Evolutionary conservation across 2,888 invertebrate genomes (phyloP).

Genomic region (Cyclophora albipunctata): DNA sequence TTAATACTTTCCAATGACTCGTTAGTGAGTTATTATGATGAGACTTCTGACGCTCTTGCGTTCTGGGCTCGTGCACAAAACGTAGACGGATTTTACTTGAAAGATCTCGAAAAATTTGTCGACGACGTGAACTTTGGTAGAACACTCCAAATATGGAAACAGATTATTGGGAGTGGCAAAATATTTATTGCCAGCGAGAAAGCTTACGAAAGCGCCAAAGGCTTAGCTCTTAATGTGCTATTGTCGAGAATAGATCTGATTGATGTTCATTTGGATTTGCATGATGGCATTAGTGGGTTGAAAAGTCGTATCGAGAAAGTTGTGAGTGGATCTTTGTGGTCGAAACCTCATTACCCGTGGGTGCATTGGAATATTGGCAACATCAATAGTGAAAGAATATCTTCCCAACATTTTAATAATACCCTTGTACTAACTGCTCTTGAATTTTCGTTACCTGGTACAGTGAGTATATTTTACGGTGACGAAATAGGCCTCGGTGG

Average conservation of each 20-base stretch:
- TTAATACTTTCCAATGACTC: slow-evolving; percentile 65
- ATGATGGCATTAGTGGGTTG: slow-evolving; percentile 73
- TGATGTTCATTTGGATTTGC: slow-evolving; percentile 79
- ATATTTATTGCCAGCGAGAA: slow-evolving; percentile 80
- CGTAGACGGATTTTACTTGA: slow-evolving; percentile 93
- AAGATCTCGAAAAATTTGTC: slow-evolving; percentile 81
- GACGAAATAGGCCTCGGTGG: slow-evolving; percentile 88
- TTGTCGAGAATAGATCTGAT: slow-evolving; percentile 81
- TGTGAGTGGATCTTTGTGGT: slow-evolving; percentile 75
- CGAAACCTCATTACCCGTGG: slow-evolving; percentile 81
- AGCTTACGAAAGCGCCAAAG: slow-evolving; percentile 62
- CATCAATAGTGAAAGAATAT: slow-evolving; percentile 76
- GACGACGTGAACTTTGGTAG: slow-evolving; percentile 75
- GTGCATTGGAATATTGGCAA: slow-evolving; percentile 86
- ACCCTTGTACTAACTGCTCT: slow-evolving; percentile 82
- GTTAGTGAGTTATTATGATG: slow-evolving; percentile 38
- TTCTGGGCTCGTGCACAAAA: slow-evolving; percentile 77
- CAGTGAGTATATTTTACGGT: slow-evolving; percentile 91
- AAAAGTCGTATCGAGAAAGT: slow-evolving; percentile 75
- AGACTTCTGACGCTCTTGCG: slow-evolving; percentile 50
- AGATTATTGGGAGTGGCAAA: slow-evolving; percentile 75
- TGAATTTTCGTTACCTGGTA: slow-evolving; percentile 88
- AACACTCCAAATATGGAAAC: slow-evolving; percentile 81
- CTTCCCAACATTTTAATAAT: slow-evolving; percentile 75
- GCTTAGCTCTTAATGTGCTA: slow-evolving; percentile 74